These are phyloP conservation scores for Phanerotoma sp. DNA, from an alignment of 2,888 invertebrate species.

Conservation along the genomic window DNA sequence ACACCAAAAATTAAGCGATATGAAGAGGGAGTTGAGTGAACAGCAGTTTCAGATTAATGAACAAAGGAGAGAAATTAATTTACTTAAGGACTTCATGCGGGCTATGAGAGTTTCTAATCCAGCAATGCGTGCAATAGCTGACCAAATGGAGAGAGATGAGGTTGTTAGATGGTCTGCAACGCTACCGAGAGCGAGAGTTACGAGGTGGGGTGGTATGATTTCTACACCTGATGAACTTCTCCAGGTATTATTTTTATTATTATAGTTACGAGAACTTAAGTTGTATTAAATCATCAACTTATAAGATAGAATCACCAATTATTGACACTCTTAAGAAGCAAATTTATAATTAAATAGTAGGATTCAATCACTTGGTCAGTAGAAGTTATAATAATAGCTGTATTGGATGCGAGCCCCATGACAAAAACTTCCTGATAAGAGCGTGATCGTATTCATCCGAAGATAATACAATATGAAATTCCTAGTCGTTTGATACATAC, in stretches of 20 bases:
- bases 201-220: conserved; percentile 98
- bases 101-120: conserved; percentile 92
- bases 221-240: conserved; percentile 94
- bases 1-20: conserved; percentile 81
- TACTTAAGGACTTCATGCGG: conserved; percentile 91
- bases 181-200: conserved; percentile 81
- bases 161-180: conserved; percentile 87
- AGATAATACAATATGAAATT: too few species aligned
- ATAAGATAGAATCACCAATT: too few species aligned
- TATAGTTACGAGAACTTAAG: too few species aligned
- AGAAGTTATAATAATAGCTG: too few species aligned
- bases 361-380: too few species aligned
- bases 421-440: too few species aligned
- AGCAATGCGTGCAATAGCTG: conserved; percentile 86
- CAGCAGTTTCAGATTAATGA: conserved; percentile 86
- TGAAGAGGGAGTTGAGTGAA: conserved; percentile 84
- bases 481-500: too few species aligned
- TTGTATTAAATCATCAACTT: too few species aligned
- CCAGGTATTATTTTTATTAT: conserved; percentile 63
- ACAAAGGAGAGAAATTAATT: conserved; percentile 83
- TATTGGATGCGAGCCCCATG: too few species aligned
- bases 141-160: conserved; percentile 94
- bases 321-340: too few species aligned
- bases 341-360: too few species aligned
- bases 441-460: too few species aligned